These are phyloP conservation scores for Luperina testacea DNA, from an alignment of 2,888 invertebrate species.

Conservation along the genomic window DNA sequence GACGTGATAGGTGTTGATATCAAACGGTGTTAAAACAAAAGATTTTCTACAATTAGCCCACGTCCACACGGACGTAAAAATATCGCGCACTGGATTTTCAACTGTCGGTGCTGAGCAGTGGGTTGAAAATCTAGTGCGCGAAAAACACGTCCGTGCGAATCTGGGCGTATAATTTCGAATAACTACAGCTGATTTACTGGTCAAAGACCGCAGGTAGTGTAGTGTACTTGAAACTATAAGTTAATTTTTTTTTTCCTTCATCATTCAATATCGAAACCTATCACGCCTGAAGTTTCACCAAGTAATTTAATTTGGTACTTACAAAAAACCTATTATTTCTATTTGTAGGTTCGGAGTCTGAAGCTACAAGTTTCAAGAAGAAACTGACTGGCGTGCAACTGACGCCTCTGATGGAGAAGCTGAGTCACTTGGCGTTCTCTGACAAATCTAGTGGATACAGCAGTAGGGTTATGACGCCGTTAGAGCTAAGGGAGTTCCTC, in stretches of 20 bases:
- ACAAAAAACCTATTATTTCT: not conserved
- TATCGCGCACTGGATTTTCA: too few relatives aligned
- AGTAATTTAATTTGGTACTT: not conserved
- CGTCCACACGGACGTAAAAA: too few relatives aligned
- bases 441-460: constrained; percentile 93
- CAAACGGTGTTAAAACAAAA: not conserved
- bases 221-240: not conserved
- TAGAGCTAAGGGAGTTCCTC: constrained; percentile 83
- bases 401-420: constrained; percentile 95
- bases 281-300: not conserved
- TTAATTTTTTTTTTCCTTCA: not conserved
- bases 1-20: too few relatives aligned
- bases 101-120: too few relatives aligned
- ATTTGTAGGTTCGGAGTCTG: constrained; percentile 72
- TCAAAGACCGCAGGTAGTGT: not conserved
- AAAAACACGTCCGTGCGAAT: too few relatives aligned
- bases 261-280: not conserved
- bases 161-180: too few relatives aligned
- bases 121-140: too few relatives aligned
- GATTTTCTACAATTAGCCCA: not conserved
- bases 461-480: constrained; percentile 92
- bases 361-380: constrained; percentile 84
- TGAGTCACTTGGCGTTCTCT: constrained; percentile 93
- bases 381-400: constrained; percentile 92
- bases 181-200: too few relatives aligned